These are phyloP conservation scores for Seira ritae DNA, from an alignment of 2,888 invertebrate genomes.

Conservation along the genomic window DNA sequence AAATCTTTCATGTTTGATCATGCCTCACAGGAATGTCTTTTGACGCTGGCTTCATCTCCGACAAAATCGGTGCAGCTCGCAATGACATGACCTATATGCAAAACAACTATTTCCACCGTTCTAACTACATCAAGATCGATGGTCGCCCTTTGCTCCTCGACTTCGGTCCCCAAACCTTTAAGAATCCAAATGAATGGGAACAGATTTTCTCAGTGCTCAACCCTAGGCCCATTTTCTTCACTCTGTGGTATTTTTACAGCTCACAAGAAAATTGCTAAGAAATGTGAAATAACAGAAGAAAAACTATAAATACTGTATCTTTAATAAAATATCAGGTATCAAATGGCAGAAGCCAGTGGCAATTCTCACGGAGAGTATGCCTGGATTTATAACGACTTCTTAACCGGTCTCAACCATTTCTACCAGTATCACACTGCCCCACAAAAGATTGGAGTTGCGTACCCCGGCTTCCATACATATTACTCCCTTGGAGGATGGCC, in stretches of 20 bases:
- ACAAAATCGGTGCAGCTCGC: constrained; percentile 60
- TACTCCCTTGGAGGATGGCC: constrained; percentile 65
- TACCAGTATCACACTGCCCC: constrained; percentile 58
- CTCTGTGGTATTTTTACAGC: too few species aligned
- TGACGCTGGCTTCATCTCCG: constrained; percentile 67
- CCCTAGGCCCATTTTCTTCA: constrained; percentile 66
- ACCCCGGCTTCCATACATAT: constrained; percentile 70
- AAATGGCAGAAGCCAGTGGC: constrained; percentile 42
- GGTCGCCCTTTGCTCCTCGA: constrained; percentile 67
- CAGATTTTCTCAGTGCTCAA: constrained; percentile 61
- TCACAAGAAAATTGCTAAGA: constrained; percentile 34
- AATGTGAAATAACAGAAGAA: not conserved
- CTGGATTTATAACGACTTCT: constrained; percentile 70
- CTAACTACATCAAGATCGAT: constrained; percentile 67
- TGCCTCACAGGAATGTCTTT: constrained; percentile 56
- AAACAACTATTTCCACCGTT: constrained; percentile 62
- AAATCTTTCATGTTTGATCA: too few species aligned
- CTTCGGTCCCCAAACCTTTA: constrained; percentile 70
- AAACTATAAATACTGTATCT: not conserved
- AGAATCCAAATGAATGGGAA: constrained; percentile 60
- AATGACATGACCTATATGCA: constrained; percentile 66
- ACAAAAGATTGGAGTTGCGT: constrained; percentile 65
- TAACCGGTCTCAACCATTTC: constrained; percentile 66
- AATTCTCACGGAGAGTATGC: constrained; percentile 66
- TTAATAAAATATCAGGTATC: not conserved